These are phyloP conservation scores for Graptemys geographica DNA, from an alignment of 2,797 vertebrate species.

Conservation along the genomic window DNA sequence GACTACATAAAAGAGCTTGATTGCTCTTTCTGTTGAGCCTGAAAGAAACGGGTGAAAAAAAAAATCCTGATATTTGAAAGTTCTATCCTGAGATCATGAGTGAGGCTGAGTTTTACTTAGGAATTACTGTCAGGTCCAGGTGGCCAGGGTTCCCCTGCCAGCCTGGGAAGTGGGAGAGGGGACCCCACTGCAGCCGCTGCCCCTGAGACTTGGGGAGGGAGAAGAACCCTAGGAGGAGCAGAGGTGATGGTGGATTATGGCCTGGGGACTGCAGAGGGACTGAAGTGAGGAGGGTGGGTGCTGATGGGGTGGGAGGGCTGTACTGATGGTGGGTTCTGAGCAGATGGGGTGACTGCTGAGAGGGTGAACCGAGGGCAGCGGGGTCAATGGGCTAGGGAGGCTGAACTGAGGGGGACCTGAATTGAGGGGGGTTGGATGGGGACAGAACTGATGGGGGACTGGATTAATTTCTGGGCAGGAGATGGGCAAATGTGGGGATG, in stretches of 20 bases:
- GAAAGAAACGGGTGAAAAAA: not conserved
- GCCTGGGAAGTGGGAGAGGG: not conserved
- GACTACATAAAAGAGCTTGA: not conserved
- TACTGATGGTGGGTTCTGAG: not conserved
- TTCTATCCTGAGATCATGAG: not conserved
- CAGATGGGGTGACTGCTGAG: not conserved
- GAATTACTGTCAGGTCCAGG: not conserved
- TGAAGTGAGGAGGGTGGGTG: not conserved
- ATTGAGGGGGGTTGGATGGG: too few species aligned
- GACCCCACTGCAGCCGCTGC: not conserved
- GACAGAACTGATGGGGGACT: not conserved
- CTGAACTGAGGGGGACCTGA: too few species aligned
- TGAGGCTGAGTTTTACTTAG: not conserved
- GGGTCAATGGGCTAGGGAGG: too few species aligned
- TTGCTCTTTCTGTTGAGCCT: not conserved
- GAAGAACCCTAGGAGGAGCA: not conserved
- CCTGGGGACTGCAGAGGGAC: not conserved
- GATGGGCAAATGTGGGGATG: not conserved
- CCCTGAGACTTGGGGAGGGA: not conserved
- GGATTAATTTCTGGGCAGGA: not conserved
- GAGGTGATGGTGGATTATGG: not conserved
- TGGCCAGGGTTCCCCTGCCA: not conserved
- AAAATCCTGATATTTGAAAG: not conserved
- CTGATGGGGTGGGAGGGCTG: too few species aligned
- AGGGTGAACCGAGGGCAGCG: not conserved